Base-by-base conservation (phyloP, 2,113 vertebrate genomes). In the Odobenus rosmarus region DNA sequence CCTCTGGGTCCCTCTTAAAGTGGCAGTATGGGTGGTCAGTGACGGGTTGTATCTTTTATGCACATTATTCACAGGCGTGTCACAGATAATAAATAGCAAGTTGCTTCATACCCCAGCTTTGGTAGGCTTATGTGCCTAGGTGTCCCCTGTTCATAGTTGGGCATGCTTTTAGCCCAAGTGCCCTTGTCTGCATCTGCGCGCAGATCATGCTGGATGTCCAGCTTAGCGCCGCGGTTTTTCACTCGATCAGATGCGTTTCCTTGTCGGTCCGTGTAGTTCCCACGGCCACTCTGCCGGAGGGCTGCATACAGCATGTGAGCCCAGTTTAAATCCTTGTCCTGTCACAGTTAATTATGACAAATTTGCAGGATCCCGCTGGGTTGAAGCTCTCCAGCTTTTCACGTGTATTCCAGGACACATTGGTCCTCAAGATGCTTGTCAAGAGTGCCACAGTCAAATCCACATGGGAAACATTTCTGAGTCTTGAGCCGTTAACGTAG, bases 141-240 rank as follows among this genome's bases (percentile, higher is more conserved):
- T 39, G 51, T 31, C 49, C 0, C 39, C 23, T 0, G 0, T 18
- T 24, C 64, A 13, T 14, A 13, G 5, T 5, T 5, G 8, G 53
- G 57, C 4, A 0, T 1, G 2, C 14, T 33, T 36, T 42, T 42
- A n/a, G 21, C 9, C 59, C 57, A 39, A 7, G 59, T 0, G 18
- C 61, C 28, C 0, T 13, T 10, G 15, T 36, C 36, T 28, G 31
- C 9, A 0, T 21, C 39, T 33, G 12, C 10, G n/a, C 0, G 7
- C n/a, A 16, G 36, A 2, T 9, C 10, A 0, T 26, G 62, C 42
- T 28, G 62, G 11, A 1, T 11, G 7, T 21, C 24, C n/a, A 16
- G 1, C 55, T 36, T 15, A 16, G n/a, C 42, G 19, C 1, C 7
- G 31, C 0, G 1, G 14, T 8, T 51, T 36, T 42, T 53, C 23